Base-by-base conservation (phyloP, 2,888 invertebrate genomes). In the Phortica magna region DNA sequence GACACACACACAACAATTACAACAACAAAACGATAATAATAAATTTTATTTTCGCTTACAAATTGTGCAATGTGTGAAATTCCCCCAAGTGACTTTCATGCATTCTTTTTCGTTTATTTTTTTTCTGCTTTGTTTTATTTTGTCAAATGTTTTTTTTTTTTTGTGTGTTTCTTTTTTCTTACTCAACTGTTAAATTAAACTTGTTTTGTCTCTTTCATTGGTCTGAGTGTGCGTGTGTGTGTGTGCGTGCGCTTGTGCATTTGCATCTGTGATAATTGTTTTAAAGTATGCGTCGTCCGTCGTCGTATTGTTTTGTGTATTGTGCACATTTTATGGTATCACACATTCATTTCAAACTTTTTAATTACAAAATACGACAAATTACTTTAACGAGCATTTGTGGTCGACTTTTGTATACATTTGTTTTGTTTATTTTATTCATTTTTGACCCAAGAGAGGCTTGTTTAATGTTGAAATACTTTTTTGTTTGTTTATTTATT, bases 311-410 rank as follows among this genome's bases (percentile, higher is more conserved):
- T 67, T 67, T 67, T 67, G 67, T 41, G 67, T 42, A 67, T 67
- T 67, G 67, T 39, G 42, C 67, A 67, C 76, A 74, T 81, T 79
- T 77, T 77, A 79, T 81, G 79, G 81, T 73, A 79, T 76, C 64
- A 78, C 83, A 79, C 71, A 79, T 78, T 80, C 81, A 82, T 80
- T 84, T 73, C 78, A 78, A 82, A 85, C 80, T 85, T 88, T 85
- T 85, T 88, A 85, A 85, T 85, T 85, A 88, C 83, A 76, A 76
- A 79, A 80, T 77, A 82, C 81, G 87, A 84, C 88, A 85, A 88
- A 85, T 87, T 88, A 83, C 85, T 85, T 88, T 80, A 88, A 82
- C 86, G 84, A 78, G 79, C 79, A 72, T 79, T 81, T 42, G 74
- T 71, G 70, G 12, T 17, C 14, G 48, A 4, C 31, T 31, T 31